Evolutionary conservation across 2,888 invertebrate species (phyloP), one percentile per base, ranked within the genome.

Genomic region (Synergus umbraculus): DNA sequence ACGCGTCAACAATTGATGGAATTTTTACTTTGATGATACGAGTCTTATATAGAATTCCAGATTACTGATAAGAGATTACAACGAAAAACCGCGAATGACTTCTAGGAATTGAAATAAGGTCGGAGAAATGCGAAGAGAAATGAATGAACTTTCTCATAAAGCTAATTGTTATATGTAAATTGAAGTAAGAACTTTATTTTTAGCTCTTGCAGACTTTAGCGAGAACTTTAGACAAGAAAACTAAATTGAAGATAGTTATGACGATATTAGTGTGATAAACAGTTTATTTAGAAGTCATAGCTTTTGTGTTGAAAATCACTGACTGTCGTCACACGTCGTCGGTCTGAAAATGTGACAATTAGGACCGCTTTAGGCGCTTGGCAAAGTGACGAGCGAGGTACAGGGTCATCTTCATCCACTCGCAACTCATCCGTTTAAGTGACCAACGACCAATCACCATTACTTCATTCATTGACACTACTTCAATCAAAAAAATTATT

Each of bases 391-490:
- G 63, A 63, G 63, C 63, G 22, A 63, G 63, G 18, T 63, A 60
- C 60, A 60, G 60, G 60, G 60, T 63, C 63, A 63, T 63, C 22
- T 63, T 37, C 22, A 63, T 63, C 63, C 63, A 63, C 63, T 63
- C 63, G 49, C 18, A 63, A 63, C 63, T 63, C 63, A 63, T 63
- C 63, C 22, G 13, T 29, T 22, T 37, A 63, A 63, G 22, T 63
- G 63, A 37, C 22, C 29, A 63, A 63, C 63, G 12, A 63, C 63
- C 29, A 60, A 60, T 60, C 60, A 60, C n/a, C 60, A 63, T 63
- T 63, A 63, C 13, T 63, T 63, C 4, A 63, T 22, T 63, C 22
- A 49, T 15, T 49, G 49, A 63, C 63, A 29, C 63, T 22, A 29
- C 63, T 63, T 4, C 18, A 1, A 60, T 13, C 63, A 10, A 63